These are phyloP conservation scores for Benthosema pterotum DNA, from an alignment of 2,797 vertebrate genomes.

Conservation along the genomic window DNA sequence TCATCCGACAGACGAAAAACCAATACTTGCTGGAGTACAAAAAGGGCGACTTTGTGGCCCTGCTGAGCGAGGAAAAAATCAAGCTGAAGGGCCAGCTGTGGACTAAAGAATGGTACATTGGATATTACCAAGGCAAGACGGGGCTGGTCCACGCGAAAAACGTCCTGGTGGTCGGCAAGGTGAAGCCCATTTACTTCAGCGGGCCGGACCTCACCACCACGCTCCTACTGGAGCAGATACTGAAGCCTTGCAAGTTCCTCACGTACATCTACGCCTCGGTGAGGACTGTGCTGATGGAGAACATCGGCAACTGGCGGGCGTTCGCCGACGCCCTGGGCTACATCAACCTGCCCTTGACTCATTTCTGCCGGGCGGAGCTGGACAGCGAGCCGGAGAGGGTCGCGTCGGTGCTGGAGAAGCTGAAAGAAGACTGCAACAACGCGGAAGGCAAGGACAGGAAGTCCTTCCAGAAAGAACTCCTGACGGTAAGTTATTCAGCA, in stretches of 20 bases:
- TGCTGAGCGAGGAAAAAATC: constrained; percentile 94
- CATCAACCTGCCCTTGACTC: constrained; percentile 83
- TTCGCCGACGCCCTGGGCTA: constrained; percentile 94
- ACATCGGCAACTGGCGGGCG: constrained; percentile 92
- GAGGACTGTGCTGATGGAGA: constrained; percentile 95
- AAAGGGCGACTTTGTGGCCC: constrained; percentile 90
- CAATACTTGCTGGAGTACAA: constrained; percentile 94
- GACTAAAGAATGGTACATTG: constrained; percentile 98
- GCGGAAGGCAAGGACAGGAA: constrained; percentile 89
- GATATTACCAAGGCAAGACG: constrained; percentile 91
- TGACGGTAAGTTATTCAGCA: constrained; percentile 83
- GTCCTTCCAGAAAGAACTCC: constrained; percentile 96
- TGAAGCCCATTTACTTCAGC: constrained; percentile 84
- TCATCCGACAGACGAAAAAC: constrained; percentile 92
- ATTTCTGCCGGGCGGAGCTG: constrained; percentile 90
- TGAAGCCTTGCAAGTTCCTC: constrained; percentile 94
- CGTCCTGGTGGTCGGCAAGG: constrained; percentile 88
- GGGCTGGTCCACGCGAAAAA: constrained; percentile 95
- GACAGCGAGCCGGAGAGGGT: constrained; percentile 93
- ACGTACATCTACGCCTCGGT: constrained; percentile 97
- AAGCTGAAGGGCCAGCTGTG: constrained; percentile 92
- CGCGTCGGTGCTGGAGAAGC: constrained; percentile 90
- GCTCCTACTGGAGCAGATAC: constrained; percentile 89
- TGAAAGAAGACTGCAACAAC: constrained; percentile 96
- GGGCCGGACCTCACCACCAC: constrained; percentile 90